Percentiles rank a stretch among this genome's conserved stretches.
Evolutionary conservation across 1,140 invertebrate species (phyloP).

Genomic region (Subanguina moxae): DNA sequence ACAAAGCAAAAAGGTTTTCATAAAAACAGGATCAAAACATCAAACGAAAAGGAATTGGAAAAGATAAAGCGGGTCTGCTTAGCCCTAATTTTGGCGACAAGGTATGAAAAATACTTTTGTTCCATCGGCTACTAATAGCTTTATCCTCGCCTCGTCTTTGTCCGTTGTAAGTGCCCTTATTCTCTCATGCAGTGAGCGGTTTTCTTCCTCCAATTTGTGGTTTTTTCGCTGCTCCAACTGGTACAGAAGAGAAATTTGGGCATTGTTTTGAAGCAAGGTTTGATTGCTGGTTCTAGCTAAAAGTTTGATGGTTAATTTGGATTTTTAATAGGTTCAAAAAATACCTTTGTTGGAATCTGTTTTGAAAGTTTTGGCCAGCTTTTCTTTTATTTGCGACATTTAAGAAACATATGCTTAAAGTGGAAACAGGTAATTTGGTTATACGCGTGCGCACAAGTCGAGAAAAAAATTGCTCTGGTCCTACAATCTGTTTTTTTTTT

Average conservation of each 20-base stretch:
- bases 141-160: conserved; percentile 18
- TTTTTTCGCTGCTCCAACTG: conserved; percentile 24
- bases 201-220: conserved; percentile 16
- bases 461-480: too few relatives aligned
- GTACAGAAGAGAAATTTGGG: conserved; percentile 18
- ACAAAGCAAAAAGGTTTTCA: too few relatives aligned
- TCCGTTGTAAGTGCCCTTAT: conserved; percentile 8
- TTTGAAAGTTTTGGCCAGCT: conserved; percentile 2
- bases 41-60: neutral
- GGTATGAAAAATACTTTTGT: conserved; percentile 11
- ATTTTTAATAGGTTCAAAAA: too few relatives aligned
- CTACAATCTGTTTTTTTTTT: too few relatives aligned
- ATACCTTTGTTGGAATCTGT: neutral
- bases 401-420: neutral
- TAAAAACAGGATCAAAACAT: neutral
- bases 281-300: conserved; percentile 1
- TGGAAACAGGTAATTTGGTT: too few relatives aligned
- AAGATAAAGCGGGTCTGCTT: too few relatives aligned
- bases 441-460: too few relatives aligned
- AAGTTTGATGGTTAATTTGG: neutral
- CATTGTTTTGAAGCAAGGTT: conserved; percentile 4
- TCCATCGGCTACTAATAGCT: conserved; percentile 21
- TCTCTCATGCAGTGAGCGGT: conserved; percentile 11
- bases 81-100: too few relatives aligned
- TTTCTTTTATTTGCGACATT: neutral